Base-by-base conservation (phyloP, 2,888 invertebrate species). In the Plagodis pulveraria region DNA sequence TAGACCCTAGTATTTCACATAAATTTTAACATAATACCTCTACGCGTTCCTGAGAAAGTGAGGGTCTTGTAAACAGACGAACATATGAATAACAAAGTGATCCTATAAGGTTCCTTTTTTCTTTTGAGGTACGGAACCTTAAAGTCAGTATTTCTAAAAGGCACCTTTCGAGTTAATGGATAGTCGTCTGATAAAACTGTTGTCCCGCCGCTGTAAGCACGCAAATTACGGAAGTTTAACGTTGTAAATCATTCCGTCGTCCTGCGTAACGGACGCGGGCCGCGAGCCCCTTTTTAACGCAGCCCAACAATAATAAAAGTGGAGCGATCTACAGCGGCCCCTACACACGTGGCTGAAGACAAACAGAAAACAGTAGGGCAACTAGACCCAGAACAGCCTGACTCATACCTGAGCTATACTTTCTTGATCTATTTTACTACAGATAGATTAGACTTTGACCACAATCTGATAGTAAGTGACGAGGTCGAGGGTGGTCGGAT, bases 201-300 rank as follows among this genome's bases (percentile, higher is more conserved):
- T 60, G 56, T 58, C 60, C 60, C 38, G 49, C 41, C 61, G 38
- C 54, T 58, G 56, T 34, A 45, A 47, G 54, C 52, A 57, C 58
- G 62, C 59, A 65, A 65, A 63, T 67, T 63, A 58, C 62, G 60
- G 58, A 57, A 60, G 56, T 65, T 55, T 58, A 56, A 44, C 59
- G 43, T 22, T 58, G 55, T 65, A 62, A 67, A 65, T 67, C 65
- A 65, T 65, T 62, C 47, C 54, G 52, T 57, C 51, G 50, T 60
- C 48, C 50, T 49, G 32, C 7, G 51, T 40, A 44, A 35, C 36
- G 44, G 51, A 38, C 35, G 5, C 9, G 35, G 43, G 40, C 33
- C 41, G 49, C 35, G 33, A 7, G 58, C 12, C 49, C 58, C 50
- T 50, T 42, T 53, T 48, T 53, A 56, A 56, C 34, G 51, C 49